Evolutionary conservation across 2,888 invertebrate species (phyloP).

Genomic region (Smittia sp.): DNA sequence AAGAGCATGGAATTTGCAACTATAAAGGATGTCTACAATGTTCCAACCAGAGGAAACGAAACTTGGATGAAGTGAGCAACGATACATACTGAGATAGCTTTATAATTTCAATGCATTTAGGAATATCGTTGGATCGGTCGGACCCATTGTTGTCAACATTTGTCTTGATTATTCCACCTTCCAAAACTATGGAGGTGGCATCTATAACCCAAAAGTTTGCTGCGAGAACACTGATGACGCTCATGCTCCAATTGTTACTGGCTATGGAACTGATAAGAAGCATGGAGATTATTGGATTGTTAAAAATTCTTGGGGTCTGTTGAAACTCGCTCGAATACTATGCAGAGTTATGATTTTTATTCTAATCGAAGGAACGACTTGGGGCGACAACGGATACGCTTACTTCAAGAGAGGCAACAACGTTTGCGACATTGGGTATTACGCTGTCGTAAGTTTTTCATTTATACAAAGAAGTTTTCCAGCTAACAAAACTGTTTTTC

Average conservation of each 20-base stretch:
- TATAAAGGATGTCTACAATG: too few species aligned
- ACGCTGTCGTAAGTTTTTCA: slow-evolving; percentile 1
- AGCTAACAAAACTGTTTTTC: too few species aligned
- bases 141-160: neutral
- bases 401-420: neutral
- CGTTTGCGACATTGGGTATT: neutral
- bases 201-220: neutral
- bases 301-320: slow-evolving; percentile 7
- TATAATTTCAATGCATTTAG: neutral
- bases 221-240: neutral
- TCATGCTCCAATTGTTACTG: neutral
- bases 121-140: neutral
- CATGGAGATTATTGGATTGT: neutral
- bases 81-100: neutral
- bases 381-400: neutral
- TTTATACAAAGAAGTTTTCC: too few species aligned
- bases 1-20: too few species aligned
- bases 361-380: neutral
- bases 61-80: neutral
- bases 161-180: neutral
- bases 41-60: neutral
- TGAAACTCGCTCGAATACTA: neutral
- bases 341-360: neutral
- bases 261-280: neutral
- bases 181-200: neutral